Evolutionary conservation across 2,888 invertebrate species (phyloP).

Genomic region (Apotomis betuletana): DNA sequence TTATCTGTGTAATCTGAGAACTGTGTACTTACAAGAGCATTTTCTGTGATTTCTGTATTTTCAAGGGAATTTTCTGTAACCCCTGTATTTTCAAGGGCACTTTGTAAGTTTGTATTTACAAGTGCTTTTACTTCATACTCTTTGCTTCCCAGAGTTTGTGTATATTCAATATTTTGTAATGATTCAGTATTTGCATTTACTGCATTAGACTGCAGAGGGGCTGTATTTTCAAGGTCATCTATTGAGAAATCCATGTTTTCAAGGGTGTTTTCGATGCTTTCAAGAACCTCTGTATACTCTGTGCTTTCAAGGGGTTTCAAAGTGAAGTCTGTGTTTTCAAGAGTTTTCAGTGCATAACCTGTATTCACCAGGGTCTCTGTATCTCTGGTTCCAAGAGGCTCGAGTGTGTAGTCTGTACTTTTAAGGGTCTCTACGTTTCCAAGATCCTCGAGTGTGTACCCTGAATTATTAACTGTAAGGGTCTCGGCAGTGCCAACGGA

Average conservation of each 20-base stretch:
- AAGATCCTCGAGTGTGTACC: not conserved
- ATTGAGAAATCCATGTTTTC: not conserved
- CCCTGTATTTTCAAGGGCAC: not conserved
- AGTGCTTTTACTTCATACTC: slow-evolving; percentile 5
- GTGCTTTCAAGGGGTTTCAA: not conserved
- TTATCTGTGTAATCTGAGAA: not conserved
- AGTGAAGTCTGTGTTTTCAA: slow-evolving; percentile 3
- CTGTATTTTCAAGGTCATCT: not conserved
- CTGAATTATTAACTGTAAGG: not conserved
- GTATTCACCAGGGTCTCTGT: slow-evolving; percentile 4
- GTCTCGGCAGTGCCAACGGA: not conserved
- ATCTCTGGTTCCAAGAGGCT: not conserved
- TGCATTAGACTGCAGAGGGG: not conserved
- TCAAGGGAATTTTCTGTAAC: not conserved
- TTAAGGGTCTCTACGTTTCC: not conserved
- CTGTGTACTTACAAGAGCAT: not conserved
- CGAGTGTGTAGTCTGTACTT: not conserved
- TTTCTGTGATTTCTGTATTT: not conserved
- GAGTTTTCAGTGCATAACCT: slow-evolving; percentile 5
- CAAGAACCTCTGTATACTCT: not conserved
- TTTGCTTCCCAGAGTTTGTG: not conserved
- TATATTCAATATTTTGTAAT: not conserved
- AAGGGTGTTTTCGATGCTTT: not conserved
- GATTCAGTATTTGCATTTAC: not conserved
- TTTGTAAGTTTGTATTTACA: not conserved